Conservation (phyloP, 2,797 vertebrate genomes). For the Xenops minutus region DNA sequence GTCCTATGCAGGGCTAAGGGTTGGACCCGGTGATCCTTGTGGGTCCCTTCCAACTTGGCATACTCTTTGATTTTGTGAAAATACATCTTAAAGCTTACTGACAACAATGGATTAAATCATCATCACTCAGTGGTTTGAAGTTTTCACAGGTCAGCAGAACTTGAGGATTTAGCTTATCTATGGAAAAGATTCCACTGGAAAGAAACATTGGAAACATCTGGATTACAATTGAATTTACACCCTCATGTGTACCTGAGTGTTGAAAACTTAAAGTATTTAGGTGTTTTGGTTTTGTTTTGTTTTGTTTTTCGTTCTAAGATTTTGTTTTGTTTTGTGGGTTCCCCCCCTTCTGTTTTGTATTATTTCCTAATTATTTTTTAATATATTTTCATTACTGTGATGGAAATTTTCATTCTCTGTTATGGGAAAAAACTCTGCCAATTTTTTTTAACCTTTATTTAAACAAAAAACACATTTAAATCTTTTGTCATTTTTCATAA, state of each 20-base stretch:
- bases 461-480: background rate
- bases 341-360: background rate
- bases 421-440: background rate
- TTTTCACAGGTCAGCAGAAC: background rate
- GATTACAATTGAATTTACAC: background rate
- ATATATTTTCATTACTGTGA: background rate
- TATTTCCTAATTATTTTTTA: background rate
- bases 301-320: too few species aligned
- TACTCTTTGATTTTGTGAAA: background rate
- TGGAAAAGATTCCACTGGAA: background rate
- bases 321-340: background rate
- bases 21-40: background rate
- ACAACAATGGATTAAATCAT: background rate
- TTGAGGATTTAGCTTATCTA: background rate
- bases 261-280: background rate
- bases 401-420: background rate
- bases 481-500: background rate
- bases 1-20: background rate
- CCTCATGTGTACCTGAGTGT: background rate
- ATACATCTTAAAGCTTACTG: background rate
- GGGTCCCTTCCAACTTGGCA: background rate
- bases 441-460: background rate
- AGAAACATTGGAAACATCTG: background rate
- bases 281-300: rapidly evolving
- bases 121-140: background rate